A percentile compares a stretch with the other conserved stretches of the same genome.
These are phyloP conservation scores for Mesorhabditis spiculigera DNA, from an alignment of 2,888 invertebrate genomes.

Conservation along the genomic window DNA sequence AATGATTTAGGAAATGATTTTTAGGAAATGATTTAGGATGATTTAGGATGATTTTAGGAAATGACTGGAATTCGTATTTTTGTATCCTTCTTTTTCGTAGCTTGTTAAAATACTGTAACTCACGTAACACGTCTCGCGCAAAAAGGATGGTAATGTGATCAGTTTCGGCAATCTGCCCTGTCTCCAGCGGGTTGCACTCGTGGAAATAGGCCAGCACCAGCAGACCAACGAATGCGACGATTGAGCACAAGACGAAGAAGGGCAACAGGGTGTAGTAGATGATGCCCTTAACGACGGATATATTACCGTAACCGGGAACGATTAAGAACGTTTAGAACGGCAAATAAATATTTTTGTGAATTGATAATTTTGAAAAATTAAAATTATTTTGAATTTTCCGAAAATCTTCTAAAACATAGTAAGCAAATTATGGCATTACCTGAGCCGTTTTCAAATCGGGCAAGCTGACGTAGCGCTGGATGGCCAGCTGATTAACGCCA, in stretches of 20 bases:
- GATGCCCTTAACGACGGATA: slow-evolving; percentile 19
- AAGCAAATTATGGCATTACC: background rate
- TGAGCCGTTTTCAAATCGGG: slow-evolving; percentile 40
- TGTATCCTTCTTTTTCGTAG: too few species aligned
- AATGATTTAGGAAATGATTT: too few species aligned
- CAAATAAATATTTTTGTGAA: too few species aligned
- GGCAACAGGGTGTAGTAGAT: slow-evolving; percentile 43
- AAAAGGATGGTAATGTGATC: slow-evolving; percentile 49
- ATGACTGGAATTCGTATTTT: too few species aligned
- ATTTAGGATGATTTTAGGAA: too few species aligned
- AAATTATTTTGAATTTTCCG: too few species aligned
- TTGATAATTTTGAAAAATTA: too few species aligned
- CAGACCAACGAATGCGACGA: slow-evolving; percentile 45
- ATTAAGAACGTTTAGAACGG: too few species aligned
- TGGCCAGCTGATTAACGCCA: slow-evolving; percentile 49
- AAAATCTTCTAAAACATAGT: too few species aligned
- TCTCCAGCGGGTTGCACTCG: slow-evolving; percentile 50
- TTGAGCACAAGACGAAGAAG: slow-evolving; percentile 44
- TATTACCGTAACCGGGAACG: background rate
- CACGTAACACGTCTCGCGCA: slow-evolving; percentile 41
- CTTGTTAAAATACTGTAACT: slow-evolving; percentile 12
- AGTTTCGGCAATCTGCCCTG: slow-evolving; percentile 34
- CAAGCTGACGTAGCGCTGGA: slow-evolving; percentile 46
- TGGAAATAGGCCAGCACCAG: slow-evolving; percentile 51
- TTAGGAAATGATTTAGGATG: too few species aligned